These are phyloP conservation scores for Sitodiplosis mosellana DNA, from an alignment of 1,140 invertebrate genomes.

Conservation along the genomic window DNA sequence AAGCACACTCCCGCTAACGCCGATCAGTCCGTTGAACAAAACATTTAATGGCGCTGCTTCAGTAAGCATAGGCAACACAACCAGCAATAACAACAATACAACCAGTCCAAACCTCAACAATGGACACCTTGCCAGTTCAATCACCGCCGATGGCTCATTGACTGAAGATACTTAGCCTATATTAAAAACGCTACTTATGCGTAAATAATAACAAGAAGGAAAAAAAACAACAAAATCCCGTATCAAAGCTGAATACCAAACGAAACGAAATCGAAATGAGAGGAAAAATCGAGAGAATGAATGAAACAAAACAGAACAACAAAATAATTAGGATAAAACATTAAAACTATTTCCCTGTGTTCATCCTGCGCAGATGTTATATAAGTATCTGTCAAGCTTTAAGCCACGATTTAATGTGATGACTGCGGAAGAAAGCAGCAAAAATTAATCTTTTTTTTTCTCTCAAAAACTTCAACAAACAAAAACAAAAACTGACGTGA, in stretches of 20 bases:
- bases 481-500: no score
- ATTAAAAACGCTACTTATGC: slow-evolving; percentile 24
- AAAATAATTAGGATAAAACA: background rate
- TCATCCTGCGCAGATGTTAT: no score
- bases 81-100: slow-evolving; percentile 9
- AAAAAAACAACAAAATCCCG: background rate
- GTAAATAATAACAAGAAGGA: slow-evolving; percentile 3
- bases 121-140: background rate
- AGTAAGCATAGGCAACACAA: slow-evolving; percentile 6
- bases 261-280: background rate
- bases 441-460: no score
- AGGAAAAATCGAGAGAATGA: background rate
- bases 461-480: no score
- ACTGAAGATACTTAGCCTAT: slow-evolving; percentile 26
- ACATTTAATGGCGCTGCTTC: slow-evolving; percentile 2
- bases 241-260: background rate
- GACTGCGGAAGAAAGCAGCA: no score
- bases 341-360: no score
- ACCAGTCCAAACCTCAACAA: slow-evolving; percentile 5
- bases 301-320: background rate
- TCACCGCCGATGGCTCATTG: slow-evolving; percentile 9
- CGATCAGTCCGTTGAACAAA: slow-evolving; percentile 11
- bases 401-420: no score
- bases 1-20: slow-evolving; percentile 6
- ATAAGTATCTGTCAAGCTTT: no score